These are phyloP conservation scores for Ips typographus DNA, from an alignment of 1,140 invertebrate genomes.

Conservation along the genomic window DNA sequence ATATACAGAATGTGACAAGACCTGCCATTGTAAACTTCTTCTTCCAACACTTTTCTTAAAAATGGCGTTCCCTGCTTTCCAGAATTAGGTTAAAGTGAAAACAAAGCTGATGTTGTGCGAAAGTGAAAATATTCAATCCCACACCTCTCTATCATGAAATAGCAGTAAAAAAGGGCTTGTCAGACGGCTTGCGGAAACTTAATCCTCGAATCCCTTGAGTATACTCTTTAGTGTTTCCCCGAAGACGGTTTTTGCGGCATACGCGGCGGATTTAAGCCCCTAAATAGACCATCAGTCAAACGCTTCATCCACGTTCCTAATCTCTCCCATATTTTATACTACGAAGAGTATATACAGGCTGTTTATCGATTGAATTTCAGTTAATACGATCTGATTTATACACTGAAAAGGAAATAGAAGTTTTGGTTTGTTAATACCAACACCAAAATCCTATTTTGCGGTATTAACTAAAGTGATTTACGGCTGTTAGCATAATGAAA, in stretches of 20 bases:
- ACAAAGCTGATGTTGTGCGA: too few relatives aligned
- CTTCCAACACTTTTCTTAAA: too few relatives aligned
- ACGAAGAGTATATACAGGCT: constrained; percentile 4
- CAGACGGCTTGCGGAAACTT: constrained; percentile 18
- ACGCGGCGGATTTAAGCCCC: constrained; percentile 37
- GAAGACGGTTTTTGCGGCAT: constrained; percentile 34
- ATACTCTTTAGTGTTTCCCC: constrained; percentile 36
- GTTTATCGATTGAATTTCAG: constrained; percentile 14
- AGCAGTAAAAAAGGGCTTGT: background rate
- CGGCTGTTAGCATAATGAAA: too few relatives aligned
- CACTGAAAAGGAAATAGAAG: too few relatives aligned
- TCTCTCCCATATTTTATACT: constrained; percentile 38
- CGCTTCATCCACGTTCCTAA: constrained; percentile 42
- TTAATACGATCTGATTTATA: background rate
- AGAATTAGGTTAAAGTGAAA: too few relatives aligned
- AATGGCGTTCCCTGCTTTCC: too few relatives aligned
- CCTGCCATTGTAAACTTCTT: too few relatives aligned
- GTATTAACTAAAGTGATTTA: too few relatives aligned
- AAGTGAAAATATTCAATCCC: too few relatives aligned
- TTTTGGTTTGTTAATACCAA: too few relatives aligned
- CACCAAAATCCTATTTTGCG: too few relatives aligned
- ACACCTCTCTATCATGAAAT: background rate
- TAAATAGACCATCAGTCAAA: constrained; percentile 45
- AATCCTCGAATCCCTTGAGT: constrained; percentile 30
- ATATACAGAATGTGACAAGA: too few relatives aligned